Evolutionary conservation across 2,888 invertebrate species (phyloP).

Genomic region (Cantharis flavilabris): DNA sequence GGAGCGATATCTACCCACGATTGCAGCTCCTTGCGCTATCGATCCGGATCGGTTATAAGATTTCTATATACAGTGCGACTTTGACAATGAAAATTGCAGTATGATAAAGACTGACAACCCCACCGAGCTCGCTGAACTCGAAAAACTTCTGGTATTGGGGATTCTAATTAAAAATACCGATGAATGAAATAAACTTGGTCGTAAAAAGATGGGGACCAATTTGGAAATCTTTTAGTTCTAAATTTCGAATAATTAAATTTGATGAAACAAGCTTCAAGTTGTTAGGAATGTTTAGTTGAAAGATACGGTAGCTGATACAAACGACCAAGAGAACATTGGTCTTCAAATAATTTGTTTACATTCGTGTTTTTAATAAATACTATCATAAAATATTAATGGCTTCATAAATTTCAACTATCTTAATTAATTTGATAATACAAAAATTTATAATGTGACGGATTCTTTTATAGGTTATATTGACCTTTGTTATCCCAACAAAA

Average conservation of each 20-base stretch:
- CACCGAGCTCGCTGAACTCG: background rate
- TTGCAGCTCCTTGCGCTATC: background rate
- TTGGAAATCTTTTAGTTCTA: slow-evolving; percentile 42
- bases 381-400: background rate
- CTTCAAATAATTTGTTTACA: slow-evolving; percentile 8
- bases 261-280: slow-evolving; percentile 45
- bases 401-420: background rate
- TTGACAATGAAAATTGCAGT: background rate
- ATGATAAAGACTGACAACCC: background rate
- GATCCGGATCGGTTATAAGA: background rate
- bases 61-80: background rate
- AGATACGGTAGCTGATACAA: slow-evolving; percentile 44
- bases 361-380: background rate
- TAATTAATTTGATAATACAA: background rate
- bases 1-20: background rate
- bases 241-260: slow-evolving; percentile 47
- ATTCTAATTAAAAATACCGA: background rate
- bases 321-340: slow-evolving; percentile 31
- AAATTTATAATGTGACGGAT: background rate
- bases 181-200: slow-evolving; percentile 22
- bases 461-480: background rate
- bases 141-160: background rate
- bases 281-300: slow-evolving; percentile 41
- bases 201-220: slow-evolving; percentile 31
- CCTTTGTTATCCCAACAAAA: background rate